Evolutionary conservation across 2,888 invertebrate species (phyloP), one percentile per base, ranked within the genome.

Genomic region (Xylocampa areola): DNA sequence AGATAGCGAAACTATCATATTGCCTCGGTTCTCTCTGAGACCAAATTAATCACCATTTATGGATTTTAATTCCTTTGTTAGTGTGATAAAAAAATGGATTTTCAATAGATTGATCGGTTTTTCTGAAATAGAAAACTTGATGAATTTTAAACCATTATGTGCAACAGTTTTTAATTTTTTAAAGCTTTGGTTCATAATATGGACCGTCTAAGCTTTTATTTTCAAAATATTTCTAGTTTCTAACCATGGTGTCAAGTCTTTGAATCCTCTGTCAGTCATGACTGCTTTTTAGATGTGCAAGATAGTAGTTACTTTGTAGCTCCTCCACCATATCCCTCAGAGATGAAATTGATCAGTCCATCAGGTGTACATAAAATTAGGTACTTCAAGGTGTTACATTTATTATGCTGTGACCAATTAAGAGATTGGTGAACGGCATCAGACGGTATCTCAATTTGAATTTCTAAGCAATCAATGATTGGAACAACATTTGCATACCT

Each of bases 181-280:
- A 35, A 35, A 35, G 35, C 35, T 35, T 16, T 35, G 35, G 17
- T 35, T 35, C 17, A 35, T 17, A 35, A 35, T 0, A 35, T 35
- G 35, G 35, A 35, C 17, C 35, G 35, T 35, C 35, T 19, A 35
- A 33, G 35, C 35, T 35, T 16, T 35, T 35, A 35, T 35, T 35
- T 35, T 35, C 33, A 35, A 35, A 35, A 35, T 17, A 35, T 35
- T 35, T n/a, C n/a, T n/a, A n/a, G n/a, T n/a, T n/a, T n/a, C n/a
- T n/a, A n/a, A n/a, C n/a, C n/a, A n/a, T n/a, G n/a, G n/a, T n/a
- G n/a, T n/a, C n/a, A n/a, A n/a, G n/a, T n/a, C n/a, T n/a, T n/a
- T n/a, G n/a, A n/a, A n/a, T n/a, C n/a, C n/a, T n/a, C n/a, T n/a
- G n/a, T n/a, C n/a, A n/a, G n/a, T n/a, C n/a, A n/a, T n/a, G n/a